Evolutionary conservation across 1,140 invertebrate genomes (phyloP).

Genomic region (Medauroidea extradentata): DNA sequence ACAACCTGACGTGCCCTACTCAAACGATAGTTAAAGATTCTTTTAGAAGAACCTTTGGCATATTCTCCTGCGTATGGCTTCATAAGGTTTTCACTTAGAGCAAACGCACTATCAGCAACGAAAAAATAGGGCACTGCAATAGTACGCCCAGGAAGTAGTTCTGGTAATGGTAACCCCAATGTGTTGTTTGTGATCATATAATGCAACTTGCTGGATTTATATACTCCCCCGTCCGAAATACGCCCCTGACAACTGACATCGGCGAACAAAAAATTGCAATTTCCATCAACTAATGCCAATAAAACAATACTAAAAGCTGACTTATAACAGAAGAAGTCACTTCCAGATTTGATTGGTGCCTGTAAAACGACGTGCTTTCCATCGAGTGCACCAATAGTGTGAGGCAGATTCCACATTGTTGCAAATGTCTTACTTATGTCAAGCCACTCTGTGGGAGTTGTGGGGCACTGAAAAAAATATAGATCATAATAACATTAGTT

Average conservation of each 20-base stretch:
- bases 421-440: constrained; percentile 24
- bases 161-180: constrained; percentile 30
- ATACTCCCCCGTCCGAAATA: constrained; percentile 28
- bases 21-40: constrained; percentile 31
- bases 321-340: constrained; percentile 40
- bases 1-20: constrained; percentile 31
- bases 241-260: constrained; percentile 37
- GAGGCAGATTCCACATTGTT: constrained; percentile 34
- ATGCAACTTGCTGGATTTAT: background rate
- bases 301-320: constrained; percentile 34
- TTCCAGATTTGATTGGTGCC: constrained; percentile 29
- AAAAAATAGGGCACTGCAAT: constrained; percentile 27
- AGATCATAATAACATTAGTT: too few relatives aligned
- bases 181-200: background rate
- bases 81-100: constrained; percentile 27
- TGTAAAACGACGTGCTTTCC: constrained; percentile 34
- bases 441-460: constrained; percentile 26
- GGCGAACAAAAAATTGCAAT: constrained; percentile 38
- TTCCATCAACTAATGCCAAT: constrained; percentile 33
- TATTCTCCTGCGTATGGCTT: constrained; percentile 26
- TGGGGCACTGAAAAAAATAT: too few relatives aligned
- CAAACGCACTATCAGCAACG: constrained; percentile 38
- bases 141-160: constrained; percentile 17
- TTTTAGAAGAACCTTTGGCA: constrained; percentile 20
- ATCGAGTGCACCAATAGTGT: constrained; percentile 40